Evolutionary conservation across 2,797 vertebrate species (phyloP), one percentile per base, ranked within the genome.

Genomic region (Podargus strigoides): DNA sequence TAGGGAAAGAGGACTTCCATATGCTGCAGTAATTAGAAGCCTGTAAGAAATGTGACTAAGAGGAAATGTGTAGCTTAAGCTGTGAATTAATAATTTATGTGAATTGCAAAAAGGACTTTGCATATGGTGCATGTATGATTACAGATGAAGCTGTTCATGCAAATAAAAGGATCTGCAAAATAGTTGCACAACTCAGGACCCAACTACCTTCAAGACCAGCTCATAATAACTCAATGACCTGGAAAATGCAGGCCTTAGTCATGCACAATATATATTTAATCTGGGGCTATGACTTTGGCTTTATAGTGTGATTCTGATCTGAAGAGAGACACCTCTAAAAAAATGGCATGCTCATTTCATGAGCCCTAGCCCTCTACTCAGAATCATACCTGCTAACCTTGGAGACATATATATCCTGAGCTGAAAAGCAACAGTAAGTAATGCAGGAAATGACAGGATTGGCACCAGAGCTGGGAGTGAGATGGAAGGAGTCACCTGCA

Each of bases 1-100:
- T 59, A 75, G 46, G 67, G 79, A 94, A 95, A 87, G 92, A 94
- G 95, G 89, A 89, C 95, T 97, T 98, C 95, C 92, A 96, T 92
- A 89, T 90, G 90, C 42, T 9, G 42, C 14, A 76, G 70, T 97
- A 97, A 97, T 96, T 92, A 96, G 69, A 97, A 73, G 92, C 94
- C 77, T 97, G 92, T 93, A 89, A 70, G 92, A 96, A 93, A 77
- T 96, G 90, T 96, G 97, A 92, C 63, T 90, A 97, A 95, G 87
- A 89, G 77, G 20, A 75, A 91, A 94, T 90, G 94, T 70, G 87
- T 89, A 91, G 46, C 76, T 90, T 85, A 90, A 94, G 24, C 41
- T 81, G 80, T 86, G 83, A 93, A 96, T 94, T 95, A 93, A 89
- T 95, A 96, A 94, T 93, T 93, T 86, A 86, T 95, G 74, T 79